phyloP scores from a whole-genome alignment of 2,113 vertebrate genomes.

The Gallinago paraguaiae region DNA sequence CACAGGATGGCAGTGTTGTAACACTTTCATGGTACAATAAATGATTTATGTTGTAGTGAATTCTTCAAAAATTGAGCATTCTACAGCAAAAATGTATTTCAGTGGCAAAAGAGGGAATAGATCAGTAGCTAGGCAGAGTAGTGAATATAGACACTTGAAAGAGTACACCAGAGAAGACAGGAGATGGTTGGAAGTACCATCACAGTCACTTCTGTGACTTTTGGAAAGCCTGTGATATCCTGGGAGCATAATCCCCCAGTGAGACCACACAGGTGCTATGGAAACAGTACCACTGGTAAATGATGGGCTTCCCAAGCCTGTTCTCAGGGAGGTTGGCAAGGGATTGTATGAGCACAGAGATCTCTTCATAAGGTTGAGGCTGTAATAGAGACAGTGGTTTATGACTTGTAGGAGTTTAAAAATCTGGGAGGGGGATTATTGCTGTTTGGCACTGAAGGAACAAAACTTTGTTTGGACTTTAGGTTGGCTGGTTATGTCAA shows the following conservation, averaged over 20 bases:
- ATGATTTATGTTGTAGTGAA: conserved; percentile 52
- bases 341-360: background rate
- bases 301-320: background rate
- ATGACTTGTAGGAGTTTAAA: background rate
- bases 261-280: background rate
- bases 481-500: background rate
- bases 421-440: background rate
- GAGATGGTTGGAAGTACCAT: background rate
- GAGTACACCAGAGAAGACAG: background rate
- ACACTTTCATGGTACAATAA: conserved; percentile 38
- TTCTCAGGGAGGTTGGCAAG: background rate
- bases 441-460: background rate
- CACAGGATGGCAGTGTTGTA: conserved; percentile 80
- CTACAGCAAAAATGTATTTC: background rate
- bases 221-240: background rate
- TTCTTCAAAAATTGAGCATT: conserved; percentile 36
- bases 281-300: background rate
- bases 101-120: background rate
- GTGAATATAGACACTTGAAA: background rate
- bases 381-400: background rate
- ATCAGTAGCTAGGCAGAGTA: background rate
- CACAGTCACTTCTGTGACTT: background rate
- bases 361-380: background rate
- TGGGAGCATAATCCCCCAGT: background rate
- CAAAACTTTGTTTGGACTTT: background rate